These are phyloP conservation scores for Orbicella faveolata DNA, from an alignment of 64 coral and sea anemone genomes.

Conservation along the genomic window DNA sequence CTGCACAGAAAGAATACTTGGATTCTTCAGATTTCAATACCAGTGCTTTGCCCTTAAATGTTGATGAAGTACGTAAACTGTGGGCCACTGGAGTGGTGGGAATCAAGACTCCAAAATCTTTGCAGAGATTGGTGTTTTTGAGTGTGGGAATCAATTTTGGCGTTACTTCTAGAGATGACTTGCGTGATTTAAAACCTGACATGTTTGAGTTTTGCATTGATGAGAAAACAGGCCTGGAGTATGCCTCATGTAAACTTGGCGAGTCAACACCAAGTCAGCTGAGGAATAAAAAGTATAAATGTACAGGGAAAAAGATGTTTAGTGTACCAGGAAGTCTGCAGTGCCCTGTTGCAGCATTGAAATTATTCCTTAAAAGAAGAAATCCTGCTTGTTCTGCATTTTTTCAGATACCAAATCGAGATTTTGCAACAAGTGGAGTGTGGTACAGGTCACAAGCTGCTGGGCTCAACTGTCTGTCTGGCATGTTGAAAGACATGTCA, in stretches of 20 bases:
- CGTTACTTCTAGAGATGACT: slow-evolving; percentile 60
- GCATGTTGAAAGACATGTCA: slow-evolving; percentile 80
- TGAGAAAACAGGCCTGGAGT: slow-evolving; percentile 50
- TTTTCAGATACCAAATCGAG: slow-evolving; percentile 77
- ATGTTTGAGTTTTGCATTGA: slow-evolving; percentile 80
- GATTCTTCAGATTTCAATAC: slow-evolving; percentile 34
- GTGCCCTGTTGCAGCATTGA: slow-evolving; percentile 56
- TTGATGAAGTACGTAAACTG: slow-evolving; percentile 58
- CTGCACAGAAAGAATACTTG: slow-evolving; percentile 3
- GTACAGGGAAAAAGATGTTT: slow-evolving; percentile 37
- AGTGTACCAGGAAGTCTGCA: slow-evolving; percentile 45
- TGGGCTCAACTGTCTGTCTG: slow-evolving; percentile 62
- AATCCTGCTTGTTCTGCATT: slow-evolving; percentile 51
- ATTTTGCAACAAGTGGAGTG: slow-evolving; percentile 62
- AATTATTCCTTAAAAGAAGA: slow-evolving; percentile 42
- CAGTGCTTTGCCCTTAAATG: slow-evolving; percentile 47
- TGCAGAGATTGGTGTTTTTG: slow-evolving; percentile 73
- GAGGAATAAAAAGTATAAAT: slow-evolving; percentile 66
- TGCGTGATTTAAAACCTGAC: slow-evolving; percentile 64
- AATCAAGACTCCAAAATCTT: slow-evolving; percentile 67
- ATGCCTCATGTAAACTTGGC: slow-evolving; percentile 39
- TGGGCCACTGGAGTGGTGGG: slow-evolving; percentile 78
- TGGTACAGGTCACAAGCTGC: slow-evolving; percentile 84
- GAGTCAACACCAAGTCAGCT: slow-evolving; percentile 41
- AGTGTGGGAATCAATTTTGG: slow-evolving; percentile 91